Conservation (phyloP, 92 coral and sea anemone species). For the Ricordea florida region DNA sequence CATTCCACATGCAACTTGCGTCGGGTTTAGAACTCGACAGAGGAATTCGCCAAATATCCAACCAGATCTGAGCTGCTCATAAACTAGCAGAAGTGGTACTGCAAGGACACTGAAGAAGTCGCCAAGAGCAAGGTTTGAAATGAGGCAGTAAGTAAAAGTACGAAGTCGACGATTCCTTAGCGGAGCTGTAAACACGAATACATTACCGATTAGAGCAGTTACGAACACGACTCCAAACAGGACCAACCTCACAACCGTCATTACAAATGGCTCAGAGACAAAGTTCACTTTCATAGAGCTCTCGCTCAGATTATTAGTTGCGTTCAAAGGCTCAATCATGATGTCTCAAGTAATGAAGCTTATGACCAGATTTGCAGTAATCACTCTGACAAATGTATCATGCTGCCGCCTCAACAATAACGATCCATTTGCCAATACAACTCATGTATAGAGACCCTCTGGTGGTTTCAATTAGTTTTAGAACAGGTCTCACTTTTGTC, state of each 20-base stretch:
- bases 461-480: too few relatives aligned
- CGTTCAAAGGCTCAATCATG: too few relatives aligned
- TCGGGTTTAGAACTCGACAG: slow-evolving; percentile 61
- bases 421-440: too few relatives aligned
- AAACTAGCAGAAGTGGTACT: slow-evolving; percentile 54
- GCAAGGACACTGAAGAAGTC: slow-evolving; percentile 64
- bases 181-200: slow-evolving; percentile 59
- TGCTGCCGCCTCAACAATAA: too few relatives aligned
- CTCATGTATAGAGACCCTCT: too few relatives aligned
- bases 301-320: too few relatives aligned
- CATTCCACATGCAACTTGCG: slow-evolving; percentile 68
- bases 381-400: too few relatives aligned
- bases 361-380: too few relatives aligned
- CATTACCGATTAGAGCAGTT: slow-evolving; percentile 59
- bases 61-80: slow-evolving; percentile 35
- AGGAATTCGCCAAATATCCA: slow-evolving; percentile 62
- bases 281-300: too few relatives aligned
- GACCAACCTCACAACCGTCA: slow-evolving; percentile 44
- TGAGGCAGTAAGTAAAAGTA: slow-evolving; percentile 62
- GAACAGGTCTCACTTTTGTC: too few relatives aligned
- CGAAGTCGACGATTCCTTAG: slow-evolving; percentile 53
- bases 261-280: slow-evolving; percentile 44
- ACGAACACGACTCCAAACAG: slow-evolving; percentile 56
- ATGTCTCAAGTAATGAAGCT: too few relatives aligned
- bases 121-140: slow-evolving; percentile 54